Conservation (phyloP, 2,888 invertebrate genomes). For the Acanthacorydalis orientalis region DNA sequence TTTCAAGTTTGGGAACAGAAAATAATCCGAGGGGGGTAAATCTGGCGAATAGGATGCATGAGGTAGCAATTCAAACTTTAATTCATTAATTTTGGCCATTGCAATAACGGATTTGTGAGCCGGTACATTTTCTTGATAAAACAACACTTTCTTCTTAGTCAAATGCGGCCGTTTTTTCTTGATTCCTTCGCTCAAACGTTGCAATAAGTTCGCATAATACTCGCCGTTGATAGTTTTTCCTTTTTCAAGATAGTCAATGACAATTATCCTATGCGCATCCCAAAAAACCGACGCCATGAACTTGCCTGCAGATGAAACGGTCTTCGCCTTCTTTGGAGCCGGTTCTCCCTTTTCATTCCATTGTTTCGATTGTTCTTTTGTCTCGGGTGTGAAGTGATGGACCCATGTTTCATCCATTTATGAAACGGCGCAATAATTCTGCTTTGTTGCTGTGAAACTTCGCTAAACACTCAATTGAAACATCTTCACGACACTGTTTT, state of each 20-base stretch:
- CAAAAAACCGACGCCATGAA: conserved; percentile 12
- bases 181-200: conserved; percentile 7
- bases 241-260: conserved; percentile 7
- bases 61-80: conserved; percentile 9
- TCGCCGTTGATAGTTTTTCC: conserved; percentile 9
- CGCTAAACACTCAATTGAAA: conserved; percentile 8
- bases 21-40: conserved; percentile 8
- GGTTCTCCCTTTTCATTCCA: not conserved
- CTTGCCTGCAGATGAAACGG: conserved; percentile 8
- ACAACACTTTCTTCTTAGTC: conserved; percentile 10
- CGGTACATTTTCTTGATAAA: conserved; percentile 11
- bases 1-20: conserved; percentile 1
- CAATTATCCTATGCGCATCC: conserved; percentile 9
- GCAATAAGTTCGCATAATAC: conserved; percentile 8
- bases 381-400: conserved; percentile 11
- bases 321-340: not conserved
- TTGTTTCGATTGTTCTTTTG: not conserved
- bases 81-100: conserved; percentile 5
- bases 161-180: conserved; percentile 9
- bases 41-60: conserved; percentile 9
- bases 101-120: conserved; percentile 1
- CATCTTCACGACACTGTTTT: conserved; percentile 8
- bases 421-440: conserved; percentile 14
- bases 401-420: conserved; percentile 18
- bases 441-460: conserved; percentile 9